These are phyloP conservation scores for Drosophila arawakana DNA, from an alignment of 1,140 invertebrate genomes.

Conservation along the genomic window DNA sequence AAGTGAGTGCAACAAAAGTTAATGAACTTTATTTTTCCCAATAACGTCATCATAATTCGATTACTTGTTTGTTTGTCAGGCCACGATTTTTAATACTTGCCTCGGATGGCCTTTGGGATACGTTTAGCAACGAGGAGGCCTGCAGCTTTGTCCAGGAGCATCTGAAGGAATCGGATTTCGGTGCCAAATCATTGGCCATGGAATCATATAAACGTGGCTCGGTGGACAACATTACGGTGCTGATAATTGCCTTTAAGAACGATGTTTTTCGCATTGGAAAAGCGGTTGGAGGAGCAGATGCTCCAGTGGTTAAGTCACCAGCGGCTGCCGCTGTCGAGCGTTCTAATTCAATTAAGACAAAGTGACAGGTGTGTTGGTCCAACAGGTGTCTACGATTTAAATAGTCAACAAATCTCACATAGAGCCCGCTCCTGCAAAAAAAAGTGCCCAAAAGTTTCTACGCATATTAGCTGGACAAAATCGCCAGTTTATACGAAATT, in stretches of 20 bases:
- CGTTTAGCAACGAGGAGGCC: conserved; percentile 97
- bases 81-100: conserved; percentile 96
- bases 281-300: conserved; percentile 4
- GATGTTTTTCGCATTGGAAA: conserved; percentile 72
- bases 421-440: conserved; percentile 13
- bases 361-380: conserved; percentile 38
- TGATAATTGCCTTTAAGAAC: conserved; percentile 94
- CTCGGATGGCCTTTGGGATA: conserved; percentile 98
- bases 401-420: conserved; percentile 13
- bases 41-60: conserved; percentile 5
- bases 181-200: conserved; percentile 94
- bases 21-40: conserved; percentile 21
- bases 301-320: conserved; percentile 46
- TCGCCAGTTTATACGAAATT: conserved; percentile 34
- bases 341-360: conserved; percentile 74
- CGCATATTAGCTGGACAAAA: conserved; percentile 16
- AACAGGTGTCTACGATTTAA: conserved; percentile 14
- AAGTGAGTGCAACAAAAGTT: conserved; percentile 84
- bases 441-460: conserved; percentile 63
- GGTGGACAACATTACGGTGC: conserved; percentile 97
- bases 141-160: conserved; percentile 93
- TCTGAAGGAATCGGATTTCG: conserved; percentile 93
- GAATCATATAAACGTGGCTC: conserved; percentile 97
- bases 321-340: conserved; percentile 52
- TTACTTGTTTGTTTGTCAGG: conserved; percentile 45